These are phyloP conservation scores for Cyprichromis sp. DNA, from an alignment of 2,113 vertebrate genomes.

Conservation along the genomic window DNA sequence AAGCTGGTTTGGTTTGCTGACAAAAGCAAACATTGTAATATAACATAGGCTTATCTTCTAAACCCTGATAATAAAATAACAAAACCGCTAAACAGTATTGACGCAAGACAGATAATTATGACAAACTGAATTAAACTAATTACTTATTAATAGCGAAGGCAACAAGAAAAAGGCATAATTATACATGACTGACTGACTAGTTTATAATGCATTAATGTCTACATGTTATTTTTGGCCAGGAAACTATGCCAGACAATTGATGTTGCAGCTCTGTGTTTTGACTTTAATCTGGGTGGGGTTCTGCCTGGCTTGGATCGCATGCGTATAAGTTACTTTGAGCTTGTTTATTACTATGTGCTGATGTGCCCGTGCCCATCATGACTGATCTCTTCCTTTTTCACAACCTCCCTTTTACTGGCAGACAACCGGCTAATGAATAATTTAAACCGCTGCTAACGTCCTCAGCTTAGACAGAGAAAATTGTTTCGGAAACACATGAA, in stretches of 20 bases:
- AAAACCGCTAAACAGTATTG: not conserved
- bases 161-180: not conserved
- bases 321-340: not conserved
- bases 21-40: not conserved
- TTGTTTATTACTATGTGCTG: constrained; percentile 18
- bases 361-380: constrained; percentile 24
- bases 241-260: not conserved
- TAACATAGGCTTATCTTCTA: not conserved
- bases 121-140: not conserved
- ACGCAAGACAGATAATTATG: not conserved
- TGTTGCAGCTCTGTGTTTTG: not conserved
- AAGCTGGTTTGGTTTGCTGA: not conserved
- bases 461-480: constrained; percentile 70
- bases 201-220: not conserved
- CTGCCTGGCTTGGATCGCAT: not conserved
- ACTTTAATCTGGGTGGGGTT: not conserved
- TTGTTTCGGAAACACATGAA: constrained; percentile 67
- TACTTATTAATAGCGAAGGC: not conserved
- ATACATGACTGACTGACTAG: not conserved
- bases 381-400: constrained; percentile 30
- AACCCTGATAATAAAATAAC: not conserved
- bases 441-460: constrained; percentile 52
- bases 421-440: constrained; percentile 61
- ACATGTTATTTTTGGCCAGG: not conserved
- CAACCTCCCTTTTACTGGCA: constrained; percentile 42